Conservation (phyloP, 92 coral and sea anemone genomes). For the Micromussa lordhowensis region DNA sequence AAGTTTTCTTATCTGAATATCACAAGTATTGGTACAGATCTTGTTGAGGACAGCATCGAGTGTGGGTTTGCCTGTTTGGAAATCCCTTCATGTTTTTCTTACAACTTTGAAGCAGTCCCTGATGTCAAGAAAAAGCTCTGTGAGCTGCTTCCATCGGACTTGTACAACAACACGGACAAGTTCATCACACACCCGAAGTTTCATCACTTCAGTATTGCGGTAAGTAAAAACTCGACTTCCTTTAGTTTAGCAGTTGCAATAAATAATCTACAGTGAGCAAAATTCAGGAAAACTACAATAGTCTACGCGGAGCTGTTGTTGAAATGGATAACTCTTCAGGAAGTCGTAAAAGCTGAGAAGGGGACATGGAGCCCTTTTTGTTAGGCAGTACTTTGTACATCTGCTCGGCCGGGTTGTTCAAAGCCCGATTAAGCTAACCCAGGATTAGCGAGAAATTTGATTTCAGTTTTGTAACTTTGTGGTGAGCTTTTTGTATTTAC, state of each 20-base stretch:
- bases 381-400: no score
- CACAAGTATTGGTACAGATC: neutral
- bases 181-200: neutral
- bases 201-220: slow-evolving; percentile 11
- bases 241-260: no score
- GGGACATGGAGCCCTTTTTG: no score
- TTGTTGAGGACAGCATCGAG: neutral
- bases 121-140: neutral
- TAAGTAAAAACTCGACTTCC: no score
- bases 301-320: no score
- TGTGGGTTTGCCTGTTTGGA: slow-evolving; percentile 17
- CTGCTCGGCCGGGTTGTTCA: no score
- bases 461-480: no score
- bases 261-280: no score
- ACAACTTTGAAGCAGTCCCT: neutral
- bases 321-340: neutral
- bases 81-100: neutral
- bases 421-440: no score
- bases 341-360: no score
- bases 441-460: no score
- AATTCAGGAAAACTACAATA: neutral
- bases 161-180: neutral
- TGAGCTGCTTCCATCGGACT: slow-evolving; percentile 8
- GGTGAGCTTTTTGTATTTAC: no score
- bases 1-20: neutral